Base-by-base conservation (phyloP, 2,797 vertebrate genomes). In the Microcaecilia unicolor region DNA sequence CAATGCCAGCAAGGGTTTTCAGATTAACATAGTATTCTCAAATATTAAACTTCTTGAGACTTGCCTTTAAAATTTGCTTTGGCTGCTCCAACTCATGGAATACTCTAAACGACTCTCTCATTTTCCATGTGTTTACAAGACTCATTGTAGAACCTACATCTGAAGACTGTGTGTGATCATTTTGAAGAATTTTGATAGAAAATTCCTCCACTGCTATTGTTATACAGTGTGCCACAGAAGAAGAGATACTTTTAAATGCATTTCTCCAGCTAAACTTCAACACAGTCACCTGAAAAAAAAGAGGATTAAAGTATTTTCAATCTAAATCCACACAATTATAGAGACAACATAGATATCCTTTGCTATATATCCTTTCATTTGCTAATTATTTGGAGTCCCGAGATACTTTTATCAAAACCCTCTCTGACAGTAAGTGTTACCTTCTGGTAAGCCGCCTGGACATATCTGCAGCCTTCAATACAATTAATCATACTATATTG, bases 191-290 rank as follows among this genome's bases (percentile, higher is more conserved):
- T 61, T 78, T 86, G 54, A 56, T 58, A 42, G 84, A 89, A 67
- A 86, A 72, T 21, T 88, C 85, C 62, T 93, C 88, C 21, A 90
- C 49, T 48, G 86, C 74, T 67, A 80, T 79, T 69, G 85, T 84
- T 48, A 97, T 48, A 56, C 86, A 87, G 23, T 85, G 84, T 41
- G 84, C 82, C 70, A 93, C 76, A 31, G 89, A 83, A 59, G 79
- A 83, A 22, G 81, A 84, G 18, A 97, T 61, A 17, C 78, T 73
- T 64, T 62, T 74, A 68, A 97, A 91, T 1, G 83, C 82, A 58
- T 74, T 84, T 77, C 88, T 90, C 95, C 93, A 98, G 29, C 74
- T 74, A 79, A 93, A 98, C 47, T 84, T 73, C 55, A 92, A 67
- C 50, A 69, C 48, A 31, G 62, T 52, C 92, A n/a, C n/a, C n/a